Evolutionary conservation across 1,140 invertebrate genomes (phyloP), one percentile per base, ranked within the genome.

Genomic region (Berghia stephanieae): DNA sequence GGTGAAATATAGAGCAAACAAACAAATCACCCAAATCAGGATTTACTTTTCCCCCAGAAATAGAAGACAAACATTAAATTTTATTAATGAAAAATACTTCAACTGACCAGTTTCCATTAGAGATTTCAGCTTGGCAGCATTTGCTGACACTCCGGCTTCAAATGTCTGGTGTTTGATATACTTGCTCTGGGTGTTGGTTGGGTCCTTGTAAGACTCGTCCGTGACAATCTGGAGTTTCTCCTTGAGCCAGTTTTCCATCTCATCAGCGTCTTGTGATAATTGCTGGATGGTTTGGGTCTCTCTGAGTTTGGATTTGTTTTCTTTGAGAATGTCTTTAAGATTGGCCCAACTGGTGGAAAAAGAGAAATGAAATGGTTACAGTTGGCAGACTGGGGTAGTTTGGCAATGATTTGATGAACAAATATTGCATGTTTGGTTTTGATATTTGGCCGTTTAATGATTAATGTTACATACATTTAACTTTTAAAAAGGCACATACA

Each of bases 121-220:
- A 55, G 94, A 94, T 88, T 98, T 95, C 82, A 99, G 99, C 80
- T 98, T 92, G 85, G 99, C 98, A 34, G 97, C 95, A 91, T 99
- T 99, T 16, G 98, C 98, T 21, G 97, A 96, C 81, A 99, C 90
- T 90, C 99, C 98, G 13, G 98, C 98, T 89, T 99, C 98, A 90
- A 99, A 99, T 0, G 98, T 98, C 90, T 99, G 98, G 90, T 99
- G 98, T 90, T 99, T 99, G 90, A 99, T 98, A 88, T 99, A 97
- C 88, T 99, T 99, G 0, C 90, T 90, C 87, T 90, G 89, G 76
- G 91, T 91, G 81, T 92, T 93, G 52, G 91, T 89, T 3, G 92
- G 92, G 84, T 93, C 93, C 78, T 98, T 98, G 91, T 99, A 99
- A 80, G 95, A 97, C 87, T 99, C 97, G 88, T 99, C 98, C 4